Evolutionary conservation across 2,113 vertebrate genomes (phyloP).

Genomic region (Entomyzon cyanotis): DNA sequence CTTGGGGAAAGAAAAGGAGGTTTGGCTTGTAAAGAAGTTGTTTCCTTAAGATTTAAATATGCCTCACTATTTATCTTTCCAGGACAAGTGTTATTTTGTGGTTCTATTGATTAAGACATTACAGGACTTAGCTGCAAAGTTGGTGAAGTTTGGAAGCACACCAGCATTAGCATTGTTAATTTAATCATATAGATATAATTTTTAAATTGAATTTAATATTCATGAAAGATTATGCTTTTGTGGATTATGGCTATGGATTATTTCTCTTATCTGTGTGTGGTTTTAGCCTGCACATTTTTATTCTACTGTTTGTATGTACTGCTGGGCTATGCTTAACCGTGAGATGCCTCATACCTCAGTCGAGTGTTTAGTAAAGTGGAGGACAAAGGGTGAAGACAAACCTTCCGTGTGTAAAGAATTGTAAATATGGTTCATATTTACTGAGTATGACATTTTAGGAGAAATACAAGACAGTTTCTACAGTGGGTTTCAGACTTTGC

Average conservation of each 20-base stretch:
- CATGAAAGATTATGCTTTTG: not conserved
- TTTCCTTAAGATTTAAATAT: not conserved
- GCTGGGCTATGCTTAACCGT: not conserved
- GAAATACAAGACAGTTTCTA: not conserved
- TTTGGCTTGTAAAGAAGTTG: not conserved
- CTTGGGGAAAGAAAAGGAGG: not conserved
- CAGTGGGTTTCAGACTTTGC: not conserved
- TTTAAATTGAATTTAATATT: not conserved
- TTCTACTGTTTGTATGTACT: not conserved
- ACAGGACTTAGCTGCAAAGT: not conserved
- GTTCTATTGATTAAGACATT: not conserved
- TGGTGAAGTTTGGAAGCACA: not conserved
- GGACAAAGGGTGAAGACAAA: not conserved
- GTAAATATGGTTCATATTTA: not conserved
- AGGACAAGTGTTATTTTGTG: not conserved
- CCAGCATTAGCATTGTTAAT: not conserved
- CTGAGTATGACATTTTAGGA: not conserved
- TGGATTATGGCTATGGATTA: not conserved
- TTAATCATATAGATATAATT: not conserved
- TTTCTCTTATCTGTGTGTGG: not conserved
- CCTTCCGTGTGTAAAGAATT: not conserved
- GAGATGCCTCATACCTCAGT: not conserved
- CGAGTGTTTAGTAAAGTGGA: not conserved
- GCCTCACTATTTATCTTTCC: not conserved
- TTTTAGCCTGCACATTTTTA: not conserved